Conservation (phyloP, 2,113 vertebrate genomes). For the Girardinichthys multiradiatus region DNA sequence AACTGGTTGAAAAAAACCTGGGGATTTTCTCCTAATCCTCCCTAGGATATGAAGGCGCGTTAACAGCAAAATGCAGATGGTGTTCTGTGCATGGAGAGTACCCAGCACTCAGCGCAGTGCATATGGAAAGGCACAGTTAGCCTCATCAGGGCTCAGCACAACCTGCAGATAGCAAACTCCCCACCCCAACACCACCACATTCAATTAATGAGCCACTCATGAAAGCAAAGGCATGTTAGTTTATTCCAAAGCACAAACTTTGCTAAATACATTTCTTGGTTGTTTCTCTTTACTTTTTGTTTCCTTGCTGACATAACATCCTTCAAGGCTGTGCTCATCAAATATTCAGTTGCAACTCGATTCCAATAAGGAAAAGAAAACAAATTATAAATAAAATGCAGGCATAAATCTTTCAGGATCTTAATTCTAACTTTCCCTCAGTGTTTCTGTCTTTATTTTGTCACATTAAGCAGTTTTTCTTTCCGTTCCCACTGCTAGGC, state of each 20-base stretch:
- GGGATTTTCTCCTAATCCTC: conserved; percentile 84
- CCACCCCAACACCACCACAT: conserved; percentile 27
- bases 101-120: conserved; percentile 61
- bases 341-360: conserved; percentile 80
- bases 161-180: conserved; percentile 64
- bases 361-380: conserved; percentile 79
- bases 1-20: conserved; percentile 82
- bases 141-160: conserved; percentile 68
- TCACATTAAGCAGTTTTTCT: conserved; percentile 77
- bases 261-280: conserved; percentile 69
- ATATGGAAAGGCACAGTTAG: conserved; percentile 65
- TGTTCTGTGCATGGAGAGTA: conserved; percentile 72
- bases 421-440: conserved; percentile 75
- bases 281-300: conserved; percentile 67
- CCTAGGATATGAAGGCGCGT: conserved; percentile 80
- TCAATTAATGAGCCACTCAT: conserved; percentile 69
- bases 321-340: conserved; percentile 76
- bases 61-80: conserved; percentile 86
- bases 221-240: conserved; percentile 49
- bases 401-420: conserved; percentile 82
- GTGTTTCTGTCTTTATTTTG: conserved; percentile 77
- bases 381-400: conserved; percentile 80
- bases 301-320: conserved; percentile 76
- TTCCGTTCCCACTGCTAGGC: conserved; percentile 73
- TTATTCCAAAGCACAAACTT: conserved; percentile 71